Percentiles rank a stretch among this genome's conserved stretches.
These are phyloP conservation scores for Chiridota heheva DNA, from an alignment of 35 echinoderm and acorn worm genomes.

Conservation along the genomic window DNA sequence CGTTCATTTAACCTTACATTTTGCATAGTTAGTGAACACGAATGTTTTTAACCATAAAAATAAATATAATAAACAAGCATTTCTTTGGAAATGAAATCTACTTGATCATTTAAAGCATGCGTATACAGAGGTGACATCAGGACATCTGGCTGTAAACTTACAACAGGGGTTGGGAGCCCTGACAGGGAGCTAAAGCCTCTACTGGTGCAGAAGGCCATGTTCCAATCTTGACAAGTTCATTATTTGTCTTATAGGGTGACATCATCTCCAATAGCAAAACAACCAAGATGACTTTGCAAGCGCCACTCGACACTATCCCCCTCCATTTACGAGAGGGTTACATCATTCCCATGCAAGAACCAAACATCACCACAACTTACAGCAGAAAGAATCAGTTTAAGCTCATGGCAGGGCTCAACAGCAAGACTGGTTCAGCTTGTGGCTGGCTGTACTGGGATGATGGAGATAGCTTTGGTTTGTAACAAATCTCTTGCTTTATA, in stretches of 20 bases:
- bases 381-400: conserved; percentile 52
- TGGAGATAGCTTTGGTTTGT: conserved; percentile 74
- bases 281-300: conserved; percentile 40
- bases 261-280: conserved; percentile 14
- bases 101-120: too few species aligned
- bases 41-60: too few species aligned
- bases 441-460: conserved; percentile 73
- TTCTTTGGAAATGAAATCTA: too few species aligned
- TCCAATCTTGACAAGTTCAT: neutral
- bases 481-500: too few species aligned
- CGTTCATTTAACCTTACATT: too few species aligned
- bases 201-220: too few species aligned
- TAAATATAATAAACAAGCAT: too few species aligned
- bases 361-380: conserved; percentile 53
- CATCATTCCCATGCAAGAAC: conserved; percentile 56
- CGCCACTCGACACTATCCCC: conserved; percentile 61
- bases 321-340: conserved; percentile 61
- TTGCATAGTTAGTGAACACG: too few species aligned
- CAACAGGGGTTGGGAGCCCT: too few species aligned
- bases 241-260: conserved; percentile 43
- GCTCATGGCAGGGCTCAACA: conserved; percentile 27
- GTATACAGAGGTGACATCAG: too few species aligned
- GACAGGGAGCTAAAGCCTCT: too few species aligned
- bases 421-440: conserved; percentile 20
- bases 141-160: too few species aligned